phyloP scores from a whole-genome alignment of 1,140 invertebrate species.

The Zaprionus nigranus region DNA sequence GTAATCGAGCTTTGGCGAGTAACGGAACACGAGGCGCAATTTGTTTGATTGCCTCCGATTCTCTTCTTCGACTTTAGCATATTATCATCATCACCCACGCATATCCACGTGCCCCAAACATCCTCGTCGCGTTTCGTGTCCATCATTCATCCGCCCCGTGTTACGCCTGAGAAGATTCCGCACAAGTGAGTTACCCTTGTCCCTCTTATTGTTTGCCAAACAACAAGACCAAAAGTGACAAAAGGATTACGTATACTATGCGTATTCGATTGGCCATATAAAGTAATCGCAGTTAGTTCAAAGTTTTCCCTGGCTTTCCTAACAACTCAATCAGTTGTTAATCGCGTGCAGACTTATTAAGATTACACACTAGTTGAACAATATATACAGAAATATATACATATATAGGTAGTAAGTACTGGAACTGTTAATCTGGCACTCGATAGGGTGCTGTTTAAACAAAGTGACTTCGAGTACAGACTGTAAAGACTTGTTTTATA shows the following conservation, averaged over 20 bases:
- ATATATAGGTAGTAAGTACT: slow-evolving; percentile 27
- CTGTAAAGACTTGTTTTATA: neutral
- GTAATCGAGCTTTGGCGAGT: slow-evolving; percentile 64
- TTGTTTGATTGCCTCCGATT: slow-evolving; percentile 12
- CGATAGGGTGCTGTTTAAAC: slow-evolving; percentile 12
- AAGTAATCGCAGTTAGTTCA: neutral
- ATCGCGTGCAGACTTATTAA: slow-evolving; percentile 60
- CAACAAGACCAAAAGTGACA: slow-evolving; percentile 13
- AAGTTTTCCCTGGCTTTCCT: slow-evolving; percentile 9
- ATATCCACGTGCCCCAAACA: slow-evolving; percentile 26
- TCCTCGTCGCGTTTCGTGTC: slow-evolving; percentile 10
- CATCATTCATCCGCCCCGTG: neutral
- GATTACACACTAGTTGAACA: slow-evolving; percentile 49
- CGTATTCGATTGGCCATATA: slow-evolving; percentile 1
- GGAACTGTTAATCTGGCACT: slow-evolving; percentile 27
- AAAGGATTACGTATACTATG: neutral
- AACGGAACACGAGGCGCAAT: slow-evolving; percentile 64
- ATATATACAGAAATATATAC: neutral
- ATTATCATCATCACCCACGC: neutral
- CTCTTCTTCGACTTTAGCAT: neutral
- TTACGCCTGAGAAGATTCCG: slow-evolving; percentile 11
- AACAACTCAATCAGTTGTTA: slow-evolving; percentile 37
- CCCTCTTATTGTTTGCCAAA: slow-evolving; percentile 14
- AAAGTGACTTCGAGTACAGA: neutral
- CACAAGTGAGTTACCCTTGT: slow-evolving; percentile 26